Percentiles rank a stretch among this genome's conserved stretches.
Conservation (phyloP, 1,140 invertebrate genomes). For the Pissodes strobi region DNA sequence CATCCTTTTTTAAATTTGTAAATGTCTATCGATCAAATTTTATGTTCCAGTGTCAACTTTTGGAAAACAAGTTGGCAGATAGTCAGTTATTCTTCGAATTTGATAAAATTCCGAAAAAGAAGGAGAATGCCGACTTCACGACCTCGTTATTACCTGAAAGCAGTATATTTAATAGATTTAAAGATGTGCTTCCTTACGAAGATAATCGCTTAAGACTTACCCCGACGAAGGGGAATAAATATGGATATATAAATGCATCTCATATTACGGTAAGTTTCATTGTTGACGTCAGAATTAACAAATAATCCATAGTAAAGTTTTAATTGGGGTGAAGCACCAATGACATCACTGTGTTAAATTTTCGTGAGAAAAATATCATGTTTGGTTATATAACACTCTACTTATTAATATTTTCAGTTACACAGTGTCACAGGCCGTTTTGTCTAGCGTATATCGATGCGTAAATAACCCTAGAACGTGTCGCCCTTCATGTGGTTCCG, state of each 20-base stretch:
- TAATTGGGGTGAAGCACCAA: no score
- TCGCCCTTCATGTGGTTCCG: no score
- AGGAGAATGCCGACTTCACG: constrained; percentile 68
- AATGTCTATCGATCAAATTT: background rate
- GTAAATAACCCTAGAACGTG: no score
- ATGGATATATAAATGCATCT: constrained; percentile 89
- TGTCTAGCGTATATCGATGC: no score
- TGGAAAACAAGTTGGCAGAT: constrained; percentile 80
- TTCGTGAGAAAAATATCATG: no score
- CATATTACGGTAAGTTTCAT: constrained; percentile 70
- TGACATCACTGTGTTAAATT: no score
- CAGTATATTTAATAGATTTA: constrained; percentile 61
- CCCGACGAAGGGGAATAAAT: constrained; percentile 77
- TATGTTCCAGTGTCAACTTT: constrained; percentile 72
- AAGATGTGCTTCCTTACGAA: constrained; percentile 85
- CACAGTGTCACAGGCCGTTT: no score
- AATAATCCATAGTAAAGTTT: no score
- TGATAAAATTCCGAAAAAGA: constrained; percentile 82
- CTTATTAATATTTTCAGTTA: no score
- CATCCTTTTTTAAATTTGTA: background rate
- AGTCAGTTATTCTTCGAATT: constrained; percentile 85
- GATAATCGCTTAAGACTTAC: constrained; percentile 80
- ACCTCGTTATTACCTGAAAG: constrained; percentile 71
- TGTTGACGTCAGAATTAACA: background rate
- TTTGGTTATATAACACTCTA: no score